Conservation (phyloP, 2,888 invertebrate genomes). For the Norana najaformis region DNA sequence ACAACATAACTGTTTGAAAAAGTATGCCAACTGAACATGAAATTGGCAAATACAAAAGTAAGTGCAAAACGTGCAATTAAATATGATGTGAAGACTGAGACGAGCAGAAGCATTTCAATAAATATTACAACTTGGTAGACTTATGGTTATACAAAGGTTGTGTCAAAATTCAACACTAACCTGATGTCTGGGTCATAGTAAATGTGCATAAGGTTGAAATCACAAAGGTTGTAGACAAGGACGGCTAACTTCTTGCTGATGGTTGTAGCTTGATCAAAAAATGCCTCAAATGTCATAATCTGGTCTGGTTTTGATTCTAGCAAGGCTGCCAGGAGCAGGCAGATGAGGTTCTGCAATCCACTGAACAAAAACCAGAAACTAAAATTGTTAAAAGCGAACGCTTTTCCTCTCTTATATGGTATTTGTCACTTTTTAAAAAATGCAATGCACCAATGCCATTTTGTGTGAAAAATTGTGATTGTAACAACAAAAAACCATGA, state of each 20-base stretch:
- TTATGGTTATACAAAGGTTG: background rate
- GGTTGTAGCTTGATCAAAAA: background rate
- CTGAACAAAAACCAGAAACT: background rate
- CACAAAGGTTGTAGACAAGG: background rate
- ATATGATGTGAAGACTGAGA: background rate
- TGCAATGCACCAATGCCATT: background rate
- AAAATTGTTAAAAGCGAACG: too few relatives aligned
- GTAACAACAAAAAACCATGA: too few relatives aligned
- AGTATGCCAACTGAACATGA: too few relatives aligned
- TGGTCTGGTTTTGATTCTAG: background rate
- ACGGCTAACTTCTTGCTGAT: background rate
- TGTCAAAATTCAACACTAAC: background rate
- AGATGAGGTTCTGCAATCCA: background rate
- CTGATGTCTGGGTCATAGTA: background rate
- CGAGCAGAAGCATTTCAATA: background rate
- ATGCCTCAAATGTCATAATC: background rate
- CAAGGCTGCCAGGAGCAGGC: background rate
- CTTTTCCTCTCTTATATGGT: background rate
- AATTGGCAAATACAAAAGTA: background rate
- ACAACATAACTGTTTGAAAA: too few relatives aligned
- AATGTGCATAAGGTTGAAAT: background rate
- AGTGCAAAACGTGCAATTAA: too few relatives aligned
- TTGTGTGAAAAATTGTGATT: background rate
- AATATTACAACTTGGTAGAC: background rate
- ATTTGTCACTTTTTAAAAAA: background rate